These are phyloP conservation scores for Panzeria rudis DNA, from an alignment of 2,888 invertebrate species.

Conservation along the genomic window DNA sequence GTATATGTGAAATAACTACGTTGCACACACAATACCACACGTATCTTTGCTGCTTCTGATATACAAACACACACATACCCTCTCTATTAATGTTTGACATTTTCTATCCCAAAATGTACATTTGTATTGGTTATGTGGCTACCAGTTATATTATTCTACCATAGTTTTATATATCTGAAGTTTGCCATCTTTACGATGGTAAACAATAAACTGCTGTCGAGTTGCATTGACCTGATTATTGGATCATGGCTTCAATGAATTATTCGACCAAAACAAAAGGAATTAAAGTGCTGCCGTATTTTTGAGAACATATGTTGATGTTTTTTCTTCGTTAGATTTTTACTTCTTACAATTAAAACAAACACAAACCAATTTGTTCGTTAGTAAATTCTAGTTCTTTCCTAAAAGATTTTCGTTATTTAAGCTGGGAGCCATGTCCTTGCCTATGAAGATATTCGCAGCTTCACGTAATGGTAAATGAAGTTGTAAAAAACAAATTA, in stretches of 20 bases:
- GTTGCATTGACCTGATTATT: too few relatives aligned
- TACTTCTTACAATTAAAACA: constrained; percentile 32
- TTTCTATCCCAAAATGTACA: too few relatives aligned
- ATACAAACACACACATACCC: too few relatives aligned
- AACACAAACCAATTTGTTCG: constrained; percentile 40
- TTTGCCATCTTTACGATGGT: too few relatives aligned
- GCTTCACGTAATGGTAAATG: constrained; percentile 79
- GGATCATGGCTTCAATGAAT: neutral
- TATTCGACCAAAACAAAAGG: constrained; percentile 46
- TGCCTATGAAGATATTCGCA: constrained; percentile 79
- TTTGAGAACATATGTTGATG: neutral
- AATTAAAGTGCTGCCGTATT: constrained; percentile 30
- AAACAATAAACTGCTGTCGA: too few relatives aligned
- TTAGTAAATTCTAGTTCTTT: constrained; percentile 47
- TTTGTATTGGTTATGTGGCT: too few relatives aligned
- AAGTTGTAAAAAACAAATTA: constrained; percentile 43
- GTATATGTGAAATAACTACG: too few relatives aligned
- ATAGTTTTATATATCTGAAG: too few relatives aligned
- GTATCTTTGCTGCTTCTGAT: too few relatives aligned
- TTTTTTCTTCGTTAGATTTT: constrained; percentile 6
- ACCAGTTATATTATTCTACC: too few relatives aligned
- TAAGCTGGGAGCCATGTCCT: constrained; percentile 74
- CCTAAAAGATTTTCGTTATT: constrained; percentile 14
- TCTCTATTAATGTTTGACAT: too few relatives aligned
- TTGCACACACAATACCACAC: too few relatives aligned